Evolutionary conservation across 2,888 invertebrate species (phyloP), one percentile per base, ranked within the genome.

Genomic region (Euplexia lucipara): DNA sequence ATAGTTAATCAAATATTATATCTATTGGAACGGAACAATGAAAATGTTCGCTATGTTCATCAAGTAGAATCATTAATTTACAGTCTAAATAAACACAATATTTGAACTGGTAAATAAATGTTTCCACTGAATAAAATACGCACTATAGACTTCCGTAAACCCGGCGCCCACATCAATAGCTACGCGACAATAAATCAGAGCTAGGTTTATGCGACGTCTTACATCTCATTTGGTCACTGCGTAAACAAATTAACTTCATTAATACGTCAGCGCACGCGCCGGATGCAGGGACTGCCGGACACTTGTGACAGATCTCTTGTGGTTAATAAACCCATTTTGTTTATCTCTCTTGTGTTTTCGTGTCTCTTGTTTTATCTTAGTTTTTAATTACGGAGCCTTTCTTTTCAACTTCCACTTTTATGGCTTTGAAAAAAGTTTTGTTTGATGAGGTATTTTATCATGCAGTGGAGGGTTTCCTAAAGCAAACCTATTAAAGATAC

Each of bases 191-290:
- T 76, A 78, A 73, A 73, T 78, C 74, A 65, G 58, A 37, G 61
- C 60, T 52, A 54, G 45, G 42, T 64, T 63, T 51, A 39, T 67
- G 39, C 61, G 51, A 52, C 68, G 62, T 67, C 77, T 71, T 45
- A 80, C 78, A 54, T 70, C 69, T 61, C 79, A 70, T 73, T 81
- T 61, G 74, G 78, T 77, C 62, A 65, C 54, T 37, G 42, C 64
- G 70, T 81, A 74, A 83, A 82, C 77, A 76, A 71, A 81, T 76
- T 77, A 72, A 71, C 70, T 70, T 75, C 64, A 66, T 70, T 74
- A 70, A 41, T 70, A 62, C 35, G 56, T 52, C 45, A 35, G 34
- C 61, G n/a, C n/a, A n/a, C n/a, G n/a, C n/a, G 41, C 6, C 52
- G 41, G 49, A 62, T 39, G 32, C 45, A 39, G n/a, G 4, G 16